These are phyloP conservation scores for Odontophorus gujanensis DNA, from an alignment of 2,113 vertebrate species.

Conservation along the genomic window DNA sequence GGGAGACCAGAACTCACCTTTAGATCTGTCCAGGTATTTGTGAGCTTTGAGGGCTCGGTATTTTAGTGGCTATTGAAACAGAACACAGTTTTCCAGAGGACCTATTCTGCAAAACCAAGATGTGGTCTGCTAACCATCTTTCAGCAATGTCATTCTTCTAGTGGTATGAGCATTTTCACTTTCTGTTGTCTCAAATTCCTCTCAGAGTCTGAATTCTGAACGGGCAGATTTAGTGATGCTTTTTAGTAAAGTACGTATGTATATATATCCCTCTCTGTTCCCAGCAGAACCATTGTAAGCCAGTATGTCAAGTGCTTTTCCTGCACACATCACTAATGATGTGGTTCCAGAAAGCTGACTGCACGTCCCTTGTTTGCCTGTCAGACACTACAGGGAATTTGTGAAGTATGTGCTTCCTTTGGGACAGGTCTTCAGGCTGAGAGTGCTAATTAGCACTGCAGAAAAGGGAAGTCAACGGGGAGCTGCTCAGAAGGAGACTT, in stretches of 20 bases:
- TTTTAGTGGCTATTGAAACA: neutral
- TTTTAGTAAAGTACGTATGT: neutral
- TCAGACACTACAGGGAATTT: constrained; percentile 3
- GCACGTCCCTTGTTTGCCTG: neutral
- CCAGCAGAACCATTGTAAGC: neutral
- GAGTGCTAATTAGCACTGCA: constrained; percentile 14
- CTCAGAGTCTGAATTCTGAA: neutral
- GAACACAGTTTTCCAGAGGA: neutral
- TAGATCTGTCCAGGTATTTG: neutral
- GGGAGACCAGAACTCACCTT: neutral
- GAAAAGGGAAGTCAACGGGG: constrained; percentile 5
- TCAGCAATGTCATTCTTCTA: neutral
- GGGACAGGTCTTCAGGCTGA: constrained; percentile 39
- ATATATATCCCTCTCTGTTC: neutral
- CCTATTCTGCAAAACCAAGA: neutral
- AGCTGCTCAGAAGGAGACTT: constrained; percentile 33
- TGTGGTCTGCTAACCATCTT: neutral
- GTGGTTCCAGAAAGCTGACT: neutral
- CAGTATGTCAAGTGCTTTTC: neutral
- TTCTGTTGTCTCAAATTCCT: neutral
- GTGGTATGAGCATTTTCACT: neutral
- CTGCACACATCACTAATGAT: neutral
- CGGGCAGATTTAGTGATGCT: neutral
- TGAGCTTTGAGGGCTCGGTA: neutral
- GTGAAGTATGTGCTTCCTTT: constrained; percentile 19